phyloP scores from a whole-genome alignment of 92 coral and sea anemone genomes.

The Epizoanthus ramosus region DNA sequence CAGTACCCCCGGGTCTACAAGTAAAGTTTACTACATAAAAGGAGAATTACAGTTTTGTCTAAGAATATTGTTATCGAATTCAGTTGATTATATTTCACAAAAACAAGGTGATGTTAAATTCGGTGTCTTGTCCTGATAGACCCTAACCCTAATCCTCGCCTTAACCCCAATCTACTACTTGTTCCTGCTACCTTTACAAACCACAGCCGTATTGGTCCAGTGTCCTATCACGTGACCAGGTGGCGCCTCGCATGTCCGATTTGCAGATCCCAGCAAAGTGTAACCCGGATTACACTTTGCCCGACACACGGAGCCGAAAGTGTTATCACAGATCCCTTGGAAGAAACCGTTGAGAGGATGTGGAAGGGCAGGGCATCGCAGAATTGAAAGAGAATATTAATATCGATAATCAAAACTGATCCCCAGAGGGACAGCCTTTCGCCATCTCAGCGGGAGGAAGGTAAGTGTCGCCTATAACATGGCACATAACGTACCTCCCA shows the following conservation, averaged over 20 bases:
- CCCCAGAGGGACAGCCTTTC: too few species aligned
- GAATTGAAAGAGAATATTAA: conserved; percentile 22
- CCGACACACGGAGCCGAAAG: conserved; percentile 54
- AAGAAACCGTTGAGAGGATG: conserved; percentile 30
- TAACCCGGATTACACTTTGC: conserved; percentile 53
- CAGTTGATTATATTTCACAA: too few species aligned
- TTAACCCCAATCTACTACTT: neutral
- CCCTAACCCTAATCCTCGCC: too few species aligned
- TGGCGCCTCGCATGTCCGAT: conserved; percentile 38
- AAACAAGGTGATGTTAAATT: too few species aligned
- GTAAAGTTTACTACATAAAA: too few species aligned
- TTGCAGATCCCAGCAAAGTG: conserved; percentile 47
- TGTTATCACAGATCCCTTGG: conserved; percentile 42
- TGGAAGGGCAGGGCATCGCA: conserved; percentile 38
- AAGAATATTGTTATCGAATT: too few species aligned
- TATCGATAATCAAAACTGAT: neutral
- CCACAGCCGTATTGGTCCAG: conserved; percentile 49
- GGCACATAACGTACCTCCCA: too few species aligned
- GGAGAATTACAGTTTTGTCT: too few species aligned
- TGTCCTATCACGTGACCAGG: conserved; percentile 53
- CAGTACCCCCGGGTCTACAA: too few species aligned
- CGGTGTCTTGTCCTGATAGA: too few species aligned
- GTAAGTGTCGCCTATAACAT: too few species aligned
- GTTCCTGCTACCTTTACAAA: conserved; percentile 27
- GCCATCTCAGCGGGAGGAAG: too few species aligned